Conservation (phyloP, 2,888 invertebrate genomes). For the Platycheirus albimanus region DNA sequence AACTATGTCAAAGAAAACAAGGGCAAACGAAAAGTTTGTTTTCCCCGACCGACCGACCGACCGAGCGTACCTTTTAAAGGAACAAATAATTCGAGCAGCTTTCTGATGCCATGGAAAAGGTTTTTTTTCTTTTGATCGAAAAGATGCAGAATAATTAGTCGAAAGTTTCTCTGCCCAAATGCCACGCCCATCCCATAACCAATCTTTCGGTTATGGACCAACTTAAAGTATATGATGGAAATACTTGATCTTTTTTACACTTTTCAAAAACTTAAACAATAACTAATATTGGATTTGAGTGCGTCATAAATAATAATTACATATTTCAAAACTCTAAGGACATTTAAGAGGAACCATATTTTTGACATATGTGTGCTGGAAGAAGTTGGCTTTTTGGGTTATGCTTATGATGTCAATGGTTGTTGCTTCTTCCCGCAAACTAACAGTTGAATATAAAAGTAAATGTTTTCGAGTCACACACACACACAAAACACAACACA, state of each 20-base stretch:
- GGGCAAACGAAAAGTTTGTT: background rate
- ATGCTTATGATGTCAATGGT: constrained; percentile 10
- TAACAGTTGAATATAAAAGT: constrained; percentile 42
- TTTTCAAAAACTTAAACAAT: constrained; percentile 47
- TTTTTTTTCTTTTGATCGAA: background rate
- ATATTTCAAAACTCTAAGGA: constrained; percentile 52
- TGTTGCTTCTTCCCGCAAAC: constrained; percentile 48
- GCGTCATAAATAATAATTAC: constrained; percentile 59
- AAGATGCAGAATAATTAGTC: background rate
- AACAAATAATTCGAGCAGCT: no score
- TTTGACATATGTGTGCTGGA: constrained; percentile 40
- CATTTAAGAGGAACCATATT: constrained; percentile 36
- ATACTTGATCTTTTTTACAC: constrained; percentile 62
- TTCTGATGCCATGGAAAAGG: no score
- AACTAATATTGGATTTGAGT: constrained; percentile 52
- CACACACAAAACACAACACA: constrained; percentile 26
- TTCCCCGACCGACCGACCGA: no score
- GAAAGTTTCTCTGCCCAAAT: background rate
- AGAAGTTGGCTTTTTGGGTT: constrained; percentile 1
- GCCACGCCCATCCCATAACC: no score
- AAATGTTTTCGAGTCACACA: constrained; percentile 58
- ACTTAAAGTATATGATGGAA: constrained; percentile 40
- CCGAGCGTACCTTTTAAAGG: background rate
- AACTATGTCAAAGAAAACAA: constrained; percentile 2
- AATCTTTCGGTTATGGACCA: background rate